Conservation (phyloP, 2,113 vertebrate genomes). For the Ceyx margarethae region DNA sequence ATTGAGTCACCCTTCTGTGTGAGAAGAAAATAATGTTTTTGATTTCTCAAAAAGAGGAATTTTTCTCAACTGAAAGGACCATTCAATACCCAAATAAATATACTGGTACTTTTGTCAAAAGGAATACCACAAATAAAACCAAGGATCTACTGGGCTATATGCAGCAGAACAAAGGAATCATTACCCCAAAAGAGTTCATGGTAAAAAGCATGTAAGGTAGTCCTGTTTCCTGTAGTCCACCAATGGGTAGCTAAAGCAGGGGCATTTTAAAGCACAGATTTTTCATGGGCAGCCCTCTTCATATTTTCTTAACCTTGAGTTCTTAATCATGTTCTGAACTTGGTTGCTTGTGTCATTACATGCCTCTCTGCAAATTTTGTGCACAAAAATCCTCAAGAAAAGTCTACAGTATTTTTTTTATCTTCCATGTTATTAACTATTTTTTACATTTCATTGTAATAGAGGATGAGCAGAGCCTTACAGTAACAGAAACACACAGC, state of each 20-base stretch:
- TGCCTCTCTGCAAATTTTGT: background rate
- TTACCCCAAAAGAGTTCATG: background rate
- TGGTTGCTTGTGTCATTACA: accelerated
- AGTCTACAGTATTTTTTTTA: background rate
- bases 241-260: background rate
- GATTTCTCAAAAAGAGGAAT: background rate
- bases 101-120: background rate
- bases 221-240: background rate
- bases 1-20: background rate
- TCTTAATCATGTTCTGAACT: background rate
- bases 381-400: background rate
- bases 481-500: background rate
- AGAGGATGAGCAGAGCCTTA: background rate
- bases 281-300: background rate
- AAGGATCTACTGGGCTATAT: background rate
- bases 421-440: background rate
- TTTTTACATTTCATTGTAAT: background rate
- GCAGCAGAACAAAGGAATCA: background rate
- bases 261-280: background rate
- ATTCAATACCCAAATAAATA: background rate
- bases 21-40: background rate
- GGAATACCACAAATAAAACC: background rate
- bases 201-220: background rate
- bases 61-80: background rate
- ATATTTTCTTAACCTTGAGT: accelerated